These are phyloP conservation scores for Eucera pruinosa DNA, from an alignment of 2,888 invertebrate species.

Conservation along the genomic window DNA sequence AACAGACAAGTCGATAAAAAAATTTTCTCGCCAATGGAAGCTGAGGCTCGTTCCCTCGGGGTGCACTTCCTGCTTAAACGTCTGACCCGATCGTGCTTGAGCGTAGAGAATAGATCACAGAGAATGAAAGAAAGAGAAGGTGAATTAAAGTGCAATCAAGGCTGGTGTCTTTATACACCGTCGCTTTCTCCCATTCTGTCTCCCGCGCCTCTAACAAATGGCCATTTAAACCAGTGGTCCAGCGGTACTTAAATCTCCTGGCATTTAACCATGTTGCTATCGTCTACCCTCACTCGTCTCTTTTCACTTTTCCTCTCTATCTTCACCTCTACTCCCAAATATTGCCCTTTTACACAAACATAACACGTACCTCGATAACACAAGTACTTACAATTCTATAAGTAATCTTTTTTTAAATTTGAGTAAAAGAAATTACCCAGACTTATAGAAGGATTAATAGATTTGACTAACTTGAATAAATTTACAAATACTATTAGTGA, in stretches of 20 bases:
- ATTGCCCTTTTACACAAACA: not conserved
- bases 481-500: no score
- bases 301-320: not conserved
- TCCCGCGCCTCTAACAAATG: constrained; percentile 55
- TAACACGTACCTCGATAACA: no score
- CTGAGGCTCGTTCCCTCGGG: constrained; percentile 68
- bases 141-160: constrained; percentile 73
- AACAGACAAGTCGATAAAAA: constrained; percentile 77
- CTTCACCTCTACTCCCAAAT: not conserved
- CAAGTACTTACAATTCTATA: no score
- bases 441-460: no score
- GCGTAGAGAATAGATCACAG: constrained; percentile 58
- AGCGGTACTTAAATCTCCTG: constrained; percentile 62
- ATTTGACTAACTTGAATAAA: no score
- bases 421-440: no score
- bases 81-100: constrained; percentile 64
- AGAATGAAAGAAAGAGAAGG: constrained; percentile 61
- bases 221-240: constrained; percentile 63
- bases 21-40: constrained; percentile 76
- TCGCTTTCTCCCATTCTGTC: constrained; percentile 54
- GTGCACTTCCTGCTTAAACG: constrained; percentile 80
- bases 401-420: no score
- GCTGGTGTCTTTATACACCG: constrained; percentile 69
- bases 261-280: constrained; percentile 54
- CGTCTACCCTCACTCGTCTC: not conserved